Evolutionary conservation across 1,140 invertebrate species (phyloP).

Genomic region (Vanessa atalanta): DNA sequence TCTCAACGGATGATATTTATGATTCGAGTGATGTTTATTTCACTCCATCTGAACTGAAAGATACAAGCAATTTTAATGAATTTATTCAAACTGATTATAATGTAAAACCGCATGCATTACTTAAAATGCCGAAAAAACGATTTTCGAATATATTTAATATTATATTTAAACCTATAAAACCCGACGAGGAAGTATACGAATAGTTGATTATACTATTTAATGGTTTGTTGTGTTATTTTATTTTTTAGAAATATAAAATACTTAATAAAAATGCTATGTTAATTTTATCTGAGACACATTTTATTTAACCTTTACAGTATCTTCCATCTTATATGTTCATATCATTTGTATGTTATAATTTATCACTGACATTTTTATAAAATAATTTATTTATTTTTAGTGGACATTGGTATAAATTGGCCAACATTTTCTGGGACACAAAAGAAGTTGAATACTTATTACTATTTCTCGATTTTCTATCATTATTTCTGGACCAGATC

Average conservation of each 20-base stretch:
- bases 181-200: conserved; percentile 50
- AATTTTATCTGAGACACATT: neutral
- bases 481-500: conserved; percentile 69
- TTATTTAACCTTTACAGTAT: neutral
- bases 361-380: neutral
- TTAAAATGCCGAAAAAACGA: conserved; percentile 34
- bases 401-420: conserved; percentile 8
- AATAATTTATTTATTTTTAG: neutral
- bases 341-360: neutral
- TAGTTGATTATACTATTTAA: conserved; percentile 27
- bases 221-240: neutral
- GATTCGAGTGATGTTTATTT: neutral
- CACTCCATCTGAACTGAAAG: neutral
- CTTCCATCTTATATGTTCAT: neutral
- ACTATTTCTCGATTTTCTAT: conserved; percentile 69
- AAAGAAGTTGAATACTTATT: conserved; percentile 46
- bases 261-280: neutral
- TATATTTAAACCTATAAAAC: conserved; percentile 43
- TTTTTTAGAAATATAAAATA: neutral
- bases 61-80: conserved; percentile 16
- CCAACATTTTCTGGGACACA: conserved; percentile 38
- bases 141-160: conserved; percentile 50
- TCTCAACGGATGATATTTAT: neutral
- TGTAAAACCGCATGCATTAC: conserved; percentile 28
- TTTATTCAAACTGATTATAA: conserved; percentile 19